Conservation (phyloP, 2,113 vertebrate species). For the Shinisaurus crocodilurus region DNA sequence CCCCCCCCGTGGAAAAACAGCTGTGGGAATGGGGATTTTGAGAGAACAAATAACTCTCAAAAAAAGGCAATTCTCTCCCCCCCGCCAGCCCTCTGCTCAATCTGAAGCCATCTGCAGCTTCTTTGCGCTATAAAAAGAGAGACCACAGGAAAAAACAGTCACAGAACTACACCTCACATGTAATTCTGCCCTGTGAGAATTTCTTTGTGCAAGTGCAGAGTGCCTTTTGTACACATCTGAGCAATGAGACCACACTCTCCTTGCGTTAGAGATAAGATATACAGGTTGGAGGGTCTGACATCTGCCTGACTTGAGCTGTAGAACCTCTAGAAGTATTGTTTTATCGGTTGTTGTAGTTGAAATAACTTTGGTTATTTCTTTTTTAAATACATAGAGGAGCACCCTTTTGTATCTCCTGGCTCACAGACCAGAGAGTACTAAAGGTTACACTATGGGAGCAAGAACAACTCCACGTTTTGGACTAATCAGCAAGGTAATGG, state of each 20-base stretch:
- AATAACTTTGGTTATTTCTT: background rate
- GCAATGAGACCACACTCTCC: background rate
- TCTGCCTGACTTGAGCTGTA: background rate
- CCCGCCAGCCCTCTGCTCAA: background rate
- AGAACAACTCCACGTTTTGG: conserved; percentile 80
- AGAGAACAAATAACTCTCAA: background rate
- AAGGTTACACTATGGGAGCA: conserved; percentile 83
- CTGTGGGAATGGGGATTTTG: background rate
- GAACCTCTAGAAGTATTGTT: background rate
- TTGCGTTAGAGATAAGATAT: background rate
- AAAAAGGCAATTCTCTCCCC: background rate
- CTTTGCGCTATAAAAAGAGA: background rate
- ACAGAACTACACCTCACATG: no score
- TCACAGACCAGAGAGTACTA: conserved; percentile 79
- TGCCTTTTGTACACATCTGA: no score
- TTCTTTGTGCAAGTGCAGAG: background rate
- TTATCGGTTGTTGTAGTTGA: background rate
- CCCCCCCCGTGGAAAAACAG: background rate
- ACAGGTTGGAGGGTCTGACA: no score
- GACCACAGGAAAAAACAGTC: no score
- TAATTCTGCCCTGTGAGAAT: background rate
- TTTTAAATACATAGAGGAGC: conserved; percentile 64
- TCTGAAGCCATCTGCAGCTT: background rate
- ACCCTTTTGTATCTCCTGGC: conserved; percentile 68
- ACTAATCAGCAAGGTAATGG: conserved; percentile 70